Evolutionary conservation across 2,113 vertebrate species (phyloP).

Genomic region (Prochilodus magdalenae): DNA sequence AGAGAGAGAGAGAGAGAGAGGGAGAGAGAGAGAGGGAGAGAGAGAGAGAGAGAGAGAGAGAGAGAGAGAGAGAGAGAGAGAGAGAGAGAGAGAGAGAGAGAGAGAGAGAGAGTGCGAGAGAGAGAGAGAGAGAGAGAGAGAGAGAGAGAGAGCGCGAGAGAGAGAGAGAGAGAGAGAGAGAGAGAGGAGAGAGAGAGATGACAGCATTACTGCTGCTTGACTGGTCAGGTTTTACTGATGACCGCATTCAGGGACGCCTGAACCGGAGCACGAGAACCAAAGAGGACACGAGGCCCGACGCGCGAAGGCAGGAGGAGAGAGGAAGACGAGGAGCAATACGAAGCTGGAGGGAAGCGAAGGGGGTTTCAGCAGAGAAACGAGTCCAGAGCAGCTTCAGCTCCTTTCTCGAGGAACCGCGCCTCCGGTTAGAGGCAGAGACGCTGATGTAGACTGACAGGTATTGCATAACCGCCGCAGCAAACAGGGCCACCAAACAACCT

Average conservation of each 20-base stretch:
- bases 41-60: too few species aligned
- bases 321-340: neutral
- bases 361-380: neutral
- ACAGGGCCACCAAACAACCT: slow-evolving; percentile 8
- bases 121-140: slow-evolving; percentile 26
- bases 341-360: neutral
- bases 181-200: slow-evolving; percentile 67
- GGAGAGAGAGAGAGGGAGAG: too few species aligned
- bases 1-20: too few species aligned
- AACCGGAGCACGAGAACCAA: neutral
- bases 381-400: neutral
- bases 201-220: slow-evolving; percentile 63
- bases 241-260: slow-evolving; percentile 4
- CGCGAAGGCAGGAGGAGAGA: neutral
- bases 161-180: slow-evolving; percentile 67
- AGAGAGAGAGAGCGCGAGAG: neutral
- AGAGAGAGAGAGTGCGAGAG: too few species aligned
- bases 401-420: slow-evolving; percentile 17
- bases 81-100: too few species aligned
- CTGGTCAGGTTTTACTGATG: slow-evolving; percentile 51
- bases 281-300: neutral
- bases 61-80: too few species aligned
- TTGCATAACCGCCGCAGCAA: slow-evolving; percentile 30
- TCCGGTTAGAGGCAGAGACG: slow-evolving; percentile 13
- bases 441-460: slow-evolving; percentile 48